A percentile compares a stretch with the other conserved stretches of the same genome.
phyloP scores from a whole-genome alignment of 2,113 vertebrate genomes.

The Piaya cayana region DNA sequence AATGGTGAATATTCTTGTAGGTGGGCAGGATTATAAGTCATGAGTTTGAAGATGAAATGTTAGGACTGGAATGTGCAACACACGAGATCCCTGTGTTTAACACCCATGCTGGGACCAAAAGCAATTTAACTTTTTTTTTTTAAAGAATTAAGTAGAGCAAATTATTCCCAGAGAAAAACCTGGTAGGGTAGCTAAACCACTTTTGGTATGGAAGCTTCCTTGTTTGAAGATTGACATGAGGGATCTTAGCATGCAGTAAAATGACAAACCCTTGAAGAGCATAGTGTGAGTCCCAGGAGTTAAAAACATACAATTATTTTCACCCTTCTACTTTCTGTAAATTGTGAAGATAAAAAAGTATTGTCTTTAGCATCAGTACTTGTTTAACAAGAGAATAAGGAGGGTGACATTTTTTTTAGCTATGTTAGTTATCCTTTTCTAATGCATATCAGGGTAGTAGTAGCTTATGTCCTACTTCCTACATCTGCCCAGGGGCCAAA shows the following conservation, averaged over 20 bases:
- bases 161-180: neutral
- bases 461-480: neutral
- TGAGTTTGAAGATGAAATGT: neutral
- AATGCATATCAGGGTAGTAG: neutral
- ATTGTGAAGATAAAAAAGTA: neutral
- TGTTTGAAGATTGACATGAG: neutral
- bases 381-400: neutral
- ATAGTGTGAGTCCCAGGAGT: neutral
- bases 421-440: neutral
- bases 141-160: neutral
- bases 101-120: neutral
- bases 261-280: fast-evolving
- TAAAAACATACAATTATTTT: neutral
- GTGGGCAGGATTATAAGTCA: neutral
- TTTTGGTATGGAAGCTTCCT: neutral
- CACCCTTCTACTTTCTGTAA: neutral
- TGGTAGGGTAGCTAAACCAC: neutral
- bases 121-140: neutral
- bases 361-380: neutral
- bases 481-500: neutral
- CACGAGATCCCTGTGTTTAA: neutral
- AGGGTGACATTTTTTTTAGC: neutral
- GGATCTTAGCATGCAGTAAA: neutral
- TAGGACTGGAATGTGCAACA: neutral
- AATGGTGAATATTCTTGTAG: neutral